A percentile compares a stretch with the other conserved stretches of the same genome.
phyloP scores from a whole-genome alignment of 2,888 invertebrate genomes.

The Noctua fimbriata region DNA sequence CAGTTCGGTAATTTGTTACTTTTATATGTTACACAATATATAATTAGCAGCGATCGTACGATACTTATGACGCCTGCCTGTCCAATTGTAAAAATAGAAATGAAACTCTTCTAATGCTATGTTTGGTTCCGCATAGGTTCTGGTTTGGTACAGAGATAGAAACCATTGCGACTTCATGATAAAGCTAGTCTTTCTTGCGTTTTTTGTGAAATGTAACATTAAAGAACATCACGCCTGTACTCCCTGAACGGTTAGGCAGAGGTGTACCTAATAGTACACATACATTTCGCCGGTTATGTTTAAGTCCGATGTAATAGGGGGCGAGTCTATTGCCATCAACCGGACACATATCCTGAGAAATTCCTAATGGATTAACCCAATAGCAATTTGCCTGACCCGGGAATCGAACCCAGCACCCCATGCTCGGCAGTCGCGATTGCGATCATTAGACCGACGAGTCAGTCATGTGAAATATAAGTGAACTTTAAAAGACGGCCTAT shows the following conservation, averaged over 20 bases:
- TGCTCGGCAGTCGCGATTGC: neutral
- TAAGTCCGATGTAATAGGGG: neutral
- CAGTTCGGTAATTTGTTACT: conserved; percentile 65
- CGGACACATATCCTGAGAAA: neutral
- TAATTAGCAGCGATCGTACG: conserved; percentile 77
- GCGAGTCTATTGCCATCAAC: neutral
- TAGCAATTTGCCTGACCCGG: neutral
- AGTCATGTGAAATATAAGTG: neutral
- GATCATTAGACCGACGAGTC: neutral
- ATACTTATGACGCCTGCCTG: conserved; percentile 74
- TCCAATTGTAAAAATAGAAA: conserved; percentile 73
- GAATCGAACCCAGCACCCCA: neutral
- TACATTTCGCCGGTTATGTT: neutral
- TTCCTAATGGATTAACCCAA: neutral
- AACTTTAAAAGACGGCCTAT: too few species aligned
- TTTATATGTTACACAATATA: conserved; percentile 79
- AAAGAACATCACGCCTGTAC: neutral
- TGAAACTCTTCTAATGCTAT: conserved; percentile 46
- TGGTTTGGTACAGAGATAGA: neutral
- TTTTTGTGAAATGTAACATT: neutral
- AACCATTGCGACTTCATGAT: neutral
- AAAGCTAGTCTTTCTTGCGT: neutral
- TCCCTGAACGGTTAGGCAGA: neutral
- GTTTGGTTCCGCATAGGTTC: conserved; percentile 32
- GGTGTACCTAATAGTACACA: neutral